Evolutionary conservation across 30 jellyfish, hydroid and myxozoan species (phyloP), one percentile per base, ranked within the genome.

Genomic region (Clytia hemisphaerica): DNA sequence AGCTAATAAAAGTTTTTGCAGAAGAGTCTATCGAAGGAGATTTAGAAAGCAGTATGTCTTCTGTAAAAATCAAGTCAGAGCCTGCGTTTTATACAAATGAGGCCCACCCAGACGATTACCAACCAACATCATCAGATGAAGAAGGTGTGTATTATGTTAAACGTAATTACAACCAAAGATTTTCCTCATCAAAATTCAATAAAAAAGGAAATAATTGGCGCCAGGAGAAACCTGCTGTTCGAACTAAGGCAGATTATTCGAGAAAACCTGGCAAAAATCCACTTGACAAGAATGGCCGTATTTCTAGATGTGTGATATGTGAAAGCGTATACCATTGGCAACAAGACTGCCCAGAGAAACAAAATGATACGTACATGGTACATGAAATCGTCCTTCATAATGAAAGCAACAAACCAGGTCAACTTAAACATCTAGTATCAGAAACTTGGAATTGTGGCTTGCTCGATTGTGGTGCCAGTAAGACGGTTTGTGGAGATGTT

Each of bases 271-370:
- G 32, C 22, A 31, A 31, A 15, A 75, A 75, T 34, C 87, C 80
- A 37, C 46, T 60, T 25, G 79, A 36, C 33, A 14, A 25, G 22
- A 59, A 60, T 58, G 79, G 87, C 12, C 19, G 61, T 18, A 32
- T 60, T n/a, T 25, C 87, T 45, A 60, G 72, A 60, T 75, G 87
- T 30, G 33, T 5, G 35, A 44, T 75, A n/a, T 59, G 78, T 75
- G 87, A 60, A n/a, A 27, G 68, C 53, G 61, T 30, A 30, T 75
- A 49, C 61, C 87, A 75, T 44, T 61, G 80, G 79, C 68, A 69
- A 25, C 28, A 50, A 55, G 22, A 57, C 63, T 72, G 84, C 31
- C 75, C 84, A 12, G 77, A 33, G 19, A 28, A 47, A 69, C 51
- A 59, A 69, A n/a, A n/a, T n/a, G n/a, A n/a, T 50, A 28, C 19